Percentiles rank a stretch among this genome's conserved stretches.
Evolutionary conservation across 1,140 invertebrate species (phyloP).

Genomic region (Hyposmocoma kahamanoa): DNA sequence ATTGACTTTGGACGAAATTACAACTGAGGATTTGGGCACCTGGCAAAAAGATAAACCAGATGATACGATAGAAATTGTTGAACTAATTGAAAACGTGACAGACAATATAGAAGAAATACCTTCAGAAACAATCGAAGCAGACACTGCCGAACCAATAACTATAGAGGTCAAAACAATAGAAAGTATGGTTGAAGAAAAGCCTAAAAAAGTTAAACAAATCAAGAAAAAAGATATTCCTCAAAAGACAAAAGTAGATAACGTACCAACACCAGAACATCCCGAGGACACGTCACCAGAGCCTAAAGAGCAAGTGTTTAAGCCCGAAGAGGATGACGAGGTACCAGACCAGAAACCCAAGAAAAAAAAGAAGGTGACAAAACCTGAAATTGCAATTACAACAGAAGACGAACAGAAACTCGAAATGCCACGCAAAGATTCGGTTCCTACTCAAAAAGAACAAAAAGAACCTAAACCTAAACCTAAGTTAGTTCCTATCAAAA

Average conservation of each 20-base stretch:
- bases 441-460: conserved; percentile 18
- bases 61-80: too few relatives aligned
- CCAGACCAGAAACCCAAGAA: conserved; percentile 9
- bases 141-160: conserved; percentile 1
- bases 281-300: neutral
- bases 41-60: too few relatives aligned
- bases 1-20: conserved; percentile 11
- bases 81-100: conserved; percentile 29
- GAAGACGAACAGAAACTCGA: neutral
- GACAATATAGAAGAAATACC: conserved; percentile 34
- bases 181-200: conserved; percentile 32
- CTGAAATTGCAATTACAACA: neutral
- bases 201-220: conserved; percentile 26
- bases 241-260: conserved; percentile 5
- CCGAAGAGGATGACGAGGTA: neutral
- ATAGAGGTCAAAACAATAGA: conserved; percentile 36
- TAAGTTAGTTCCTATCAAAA: conserved; percentile 52
- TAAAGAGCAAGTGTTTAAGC: conserved; percentile 1
- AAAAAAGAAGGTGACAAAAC: neutral
- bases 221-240: conserved; percentile 10
- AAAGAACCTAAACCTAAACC: conserved; percentile 18
- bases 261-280: conserved; percentile 1
- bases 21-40: conserved; percentile 34
- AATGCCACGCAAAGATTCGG: neutral
- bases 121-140: too few relatives aligned